phyloP scores from a whole-genome alignment of 1,140 invertebrate species.

The Drosophila nasuta region DNA sequence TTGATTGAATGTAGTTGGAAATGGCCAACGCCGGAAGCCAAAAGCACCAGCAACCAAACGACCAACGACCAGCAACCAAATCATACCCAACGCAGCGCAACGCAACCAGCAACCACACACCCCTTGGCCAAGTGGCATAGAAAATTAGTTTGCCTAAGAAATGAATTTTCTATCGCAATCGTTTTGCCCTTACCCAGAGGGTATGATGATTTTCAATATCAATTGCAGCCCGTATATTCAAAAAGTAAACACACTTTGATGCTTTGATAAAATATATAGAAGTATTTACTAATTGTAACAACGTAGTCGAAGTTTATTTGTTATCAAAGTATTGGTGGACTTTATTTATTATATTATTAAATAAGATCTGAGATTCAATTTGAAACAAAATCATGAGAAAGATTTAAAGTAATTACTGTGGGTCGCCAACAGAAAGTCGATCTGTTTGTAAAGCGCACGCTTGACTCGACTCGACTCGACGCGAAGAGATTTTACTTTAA shows the following conservation, averaged over 20 bases:
- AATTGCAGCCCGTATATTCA: constrained; percentile 1
- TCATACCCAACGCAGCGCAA: constrained; percentile 1
- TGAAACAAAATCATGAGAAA: neutral
- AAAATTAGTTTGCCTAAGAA: constrained; percentile 76
- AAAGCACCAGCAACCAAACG: constrained; percentile 24
- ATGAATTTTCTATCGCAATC: constrained; percentile 61
- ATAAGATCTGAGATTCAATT: neutral
- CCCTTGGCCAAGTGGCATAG: constrained; percentile 60
- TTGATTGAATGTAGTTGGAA: constrained; percentile 76
- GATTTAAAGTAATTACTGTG: neutral
- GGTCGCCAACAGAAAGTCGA: neutral
- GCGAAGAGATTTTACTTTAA: constrained; percentile 9
- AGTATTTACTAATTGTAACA: neutral
- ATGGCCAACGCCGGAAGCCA: constrained; percentile 56
- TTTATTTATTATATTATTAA: too few relatives aligned
- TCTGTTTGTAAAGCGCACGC: neutral
- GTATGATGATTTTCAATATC: constrained; percentile 5
- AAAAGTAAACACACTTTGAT: constrained; percentile 6
- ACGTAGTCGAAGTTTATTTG: neutral
- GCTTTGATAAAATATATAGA: neutral
- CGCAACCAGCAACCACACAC: constrained; percentile 13
- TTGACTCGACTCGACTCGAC: neutral
- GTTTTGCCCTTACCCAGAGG: constrained; percentile 9
- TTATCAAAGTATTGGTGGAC: too few relatives aligned
- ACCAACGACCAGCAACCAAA: constrained; percentile 25